Evolutionary conservation across 2,797 vertebrate genomes (phyloP), one percentile per base, ranked within the genome.

Genomic region (Paramormyrops hopkinsi): DNA sequence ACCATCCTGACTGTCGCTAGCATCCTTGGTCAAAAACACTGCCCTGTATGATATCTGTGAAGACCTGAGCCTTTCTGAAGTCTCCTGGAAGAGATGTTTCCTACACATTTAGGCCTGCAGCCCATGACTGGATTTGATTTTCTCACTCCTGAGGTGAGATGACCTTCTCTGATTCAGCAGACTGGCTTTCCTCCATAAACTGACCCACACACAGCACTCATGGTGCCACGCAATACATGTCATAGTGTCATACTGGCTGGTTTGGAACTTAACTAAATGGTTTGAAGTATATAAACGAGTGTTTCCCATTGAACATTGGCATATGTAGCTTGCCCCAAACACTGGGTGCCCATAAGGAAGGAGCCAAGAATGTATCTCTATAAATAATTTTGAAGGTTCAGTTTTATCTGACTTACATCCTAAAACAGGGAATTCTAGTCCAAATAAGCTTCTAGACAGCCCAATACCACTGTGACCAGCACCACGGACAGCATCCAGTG

Each of bases 131-230:
- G 46, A 37, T 25, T 44, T 56, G 3, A 50, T 50, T 54, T 17
- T n/a, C 59, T 87, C 22, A 37, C 11, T 4, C 48, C 14, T 41
- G 46, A 41, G n/a, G 48, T 87, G 46, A 86, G 48, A 51, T 8
- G 59, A 54, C 14, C 84, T 41, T 33, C 59, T 8, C 2, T 62
- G 86, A 87, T 87, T 89, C 69, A 54, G 48, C 50, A 50, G 48
- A 11, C 56, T 44, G 46, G 17, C 19, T 22, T 73, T 62, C 48
- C 83, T 54, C 62, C 12, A 44, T 73, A 51, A 62, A 41, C 62
- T 73, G 56, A 85, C 54, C 44, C 12, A 85, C 54, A 65, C 89
- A 91, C 22, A 33, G 90, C 89, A 88, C 79, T 89, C 89, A 89
- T 88, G 88, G 65, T 25, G 85, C 89, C 53, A 83, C 65, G 44